Evolutionary conservation across 2,113 vertebrate species (phyloP), one percentile per base, ranked within the genome.

Genomic region (Diphyllodes magnificus): DNA sequence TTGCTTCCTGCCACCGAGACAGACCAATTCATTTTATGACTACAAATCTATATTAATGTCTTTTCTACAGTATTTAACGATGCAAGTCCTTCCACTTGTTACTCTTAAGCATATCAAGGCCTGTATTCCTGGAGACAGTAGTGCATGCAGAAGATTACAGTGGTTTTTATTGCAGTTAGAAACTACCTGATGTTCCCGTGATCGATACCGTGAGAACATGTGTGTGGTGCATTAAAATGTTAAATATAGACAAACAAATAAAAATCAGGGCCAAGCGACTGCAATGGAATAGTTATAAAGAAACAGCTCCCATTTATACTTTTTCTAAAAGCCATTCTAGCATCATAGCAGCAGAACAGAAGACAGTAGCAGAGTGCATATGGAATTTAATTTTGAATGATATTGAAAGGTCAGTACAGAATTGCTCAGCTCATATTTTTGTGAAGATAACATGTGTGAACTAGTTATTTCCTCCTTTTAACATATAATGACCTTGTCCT

Each of bases 381-480:
- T 72, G 50, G 70, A 90, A 95, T 92, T 95, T 96, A 96, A 96
- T 97, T 96, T 80, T 92, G 91, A 95, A 85, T 95, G 87, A 95
- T 96, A 95, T 91, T 96, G 76, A 97, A 97, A 97, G 97, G 95
- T 97, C 96, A 95, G 35, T 28, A 33, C 94, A 80, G 94, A 96
- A 94, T 84, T 88, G 65, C 92, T 92, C 90, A 88, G 93, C 93
- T 96, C 83, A 42, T 96, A 91, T 96, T 97, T 97, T 92, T 77
- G 69, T 80, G 87, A 90, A 68, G 69, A 91, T 92, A 96, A 91
- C 94, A 96, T 35, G 81, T 82, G 88, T 95, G 93, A 97, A 97
- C 88, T 93, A 71, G 64, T 89, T 97, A 96, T 88, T 95, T 96
- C 94, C 85, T 93, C 91, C 84, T 82, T 96, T 97, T 96, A 96